These are phyloP conservation scores for Chroicocephalus ridibundus DNA, from an alignment of 2,113 vertebrate species.

Conservation along the genomic window DNA sequence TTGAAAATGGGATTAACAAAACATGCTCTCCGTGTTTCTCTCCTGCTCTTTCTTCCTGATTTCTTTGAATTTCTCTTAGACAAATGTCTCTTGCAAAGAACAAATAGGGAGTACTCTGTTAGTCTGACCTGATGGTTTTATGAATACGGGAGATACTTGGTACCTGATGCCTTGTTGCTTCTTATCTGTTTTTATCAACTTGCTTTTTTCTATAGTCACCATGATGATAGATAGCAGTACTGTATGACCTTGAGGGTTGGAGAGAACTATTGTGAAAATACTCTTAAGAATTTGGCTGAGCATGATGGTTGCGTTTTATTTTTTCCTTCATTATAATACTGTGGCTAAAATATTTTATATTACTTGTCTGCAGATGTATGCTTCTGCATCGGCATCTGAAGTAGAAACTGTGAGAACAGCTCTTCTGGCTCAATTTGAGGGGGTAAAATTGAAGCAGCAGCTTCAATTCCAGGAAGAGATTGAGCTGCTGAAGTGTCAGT, in stretches of 20 bases:
- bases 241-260: not conserved
- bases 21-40: not conserved
- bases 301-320: not conserved
- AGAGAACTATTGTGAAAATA: not conserved
- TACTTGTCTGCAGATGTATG: slow-evolving; percentile 28
- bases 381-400: slow-evolving; percentile 56
- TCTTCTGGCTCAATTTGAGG: slow-evolving; percentile 64
- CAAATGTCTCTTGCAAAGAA: not conserved
- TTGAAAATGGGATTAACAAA: not conserved
- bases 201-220: not conserved
- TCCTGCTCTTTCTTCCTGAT: not conserved
- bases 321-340: not conserved
- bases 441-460: slow-evolving; percentile 72
- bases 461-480: slow-evolving; percentile 80
- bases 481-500: slow-evolving; percentile 81
- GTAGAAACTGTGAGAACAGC: slow-evolving; percentile 70
- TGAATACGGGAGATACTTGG: not conserved
- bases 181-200: not conserved
- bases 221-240: not conserved
- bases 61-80: not conserved
- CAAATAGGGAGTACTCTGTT: not conserved
- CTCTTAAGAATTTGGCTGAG: not conserved
- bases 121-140: not conserved
- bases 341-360: not conserved
- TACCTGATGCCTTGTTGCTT: not conserved